Percentiles rank a stretch among this genome's conserved stretches.
Evolutionary conservation across 2,888 invertebrate genomes (phyloP).

Genomic region (Sepiola atlantica): DNA sequence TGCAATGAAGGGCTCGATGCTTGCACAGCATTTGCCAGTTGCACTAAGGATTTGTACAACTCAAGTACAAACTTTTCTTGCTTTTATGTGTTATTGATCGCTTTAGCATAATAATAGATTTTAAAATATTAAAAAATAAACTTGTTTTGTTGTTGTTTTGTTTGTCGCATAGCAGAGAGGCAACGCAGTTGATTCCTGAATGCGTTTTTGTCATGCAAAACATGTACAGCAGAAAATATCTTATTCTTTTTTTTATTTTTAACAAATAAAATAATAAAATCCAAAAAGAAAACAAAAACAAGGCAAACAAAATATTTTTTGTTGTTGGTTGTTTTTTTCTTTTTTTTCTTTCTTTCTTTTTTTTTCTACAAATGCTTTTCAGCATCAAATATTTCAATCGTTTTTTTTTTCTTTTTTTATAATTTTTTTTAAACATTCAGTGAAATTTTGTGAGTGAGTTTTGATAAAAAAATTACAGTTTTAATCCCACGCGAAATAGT

Average conservation of each 20-base stretch:
- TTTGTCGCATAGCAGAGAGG: background rate
- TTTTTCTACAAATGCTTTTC: background rate
- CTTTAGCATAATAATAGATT: too few species aligned
- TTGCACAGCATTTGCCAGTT: too few species aligned
- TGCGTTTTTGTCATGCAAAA: background rate
- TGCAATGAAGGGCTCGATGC: too few species aligned
- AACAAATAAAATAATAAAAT: background rate
- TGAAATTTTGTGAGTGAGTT: conserved; percentile 2
- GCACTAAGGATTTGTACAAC: too few species aligned
- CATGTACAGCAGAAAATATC: conserved; percentile 11
- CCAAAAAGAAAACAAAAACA: background rate
- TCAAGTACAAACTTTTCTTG: too few species aligned
- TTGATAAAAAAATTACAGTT: conserved; percentile 12
- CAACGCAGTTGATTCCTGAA: conserved; percentile 19
- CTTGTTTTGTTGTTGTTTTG: background rate
- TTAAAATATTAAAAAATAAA: too few species aligned
- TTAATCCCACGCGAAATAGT: background rate
- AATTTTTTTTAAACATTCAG: conserved; percentile 15
- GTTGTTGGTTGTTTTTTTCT: too few species aligned
- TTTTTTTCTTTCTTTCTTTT: too few species aligned
- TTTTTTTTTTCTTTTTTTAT: background rate
- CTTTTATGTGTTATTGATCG: too few species aligned
- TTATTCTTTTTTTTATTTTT: background rate
- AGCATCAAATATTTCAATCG: background rate
- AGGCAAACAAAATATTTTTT: conserved; percentile 32